Percentiles rank a stretch among this genome's conserved stretches.
Conservation (phyloP, 2,113 vertebrate genomes). For the Eubucco bourcierii region DNA sequence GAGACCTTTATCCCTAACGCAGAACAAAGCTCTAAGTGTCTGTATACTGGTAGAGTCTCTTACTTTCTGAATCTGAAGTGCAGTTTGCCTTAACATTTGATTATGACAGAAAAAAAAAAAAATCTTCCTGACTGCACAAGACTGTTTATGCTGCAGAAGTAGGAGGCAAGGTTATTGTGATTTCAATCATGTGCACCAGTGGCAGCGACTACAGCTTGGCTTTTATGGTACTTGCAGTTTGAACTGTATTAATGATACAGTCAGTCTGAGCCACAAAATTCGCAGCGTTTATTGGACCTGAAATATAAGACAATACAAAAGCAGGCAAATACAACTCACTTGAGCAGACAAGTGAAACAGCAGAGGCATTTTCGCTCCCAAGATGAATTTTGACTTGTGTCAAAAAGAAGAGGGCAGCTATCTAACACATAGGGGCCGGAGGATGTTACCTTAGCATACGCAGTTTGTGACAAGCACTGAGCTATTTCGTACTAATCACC, state of each 20-base stretch:
- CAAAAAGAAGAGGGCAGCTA: neutral
- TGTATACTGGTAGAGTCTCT: neutral
- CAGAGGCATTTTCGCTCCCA: neutral
- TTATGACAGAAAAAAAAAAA: neutral
- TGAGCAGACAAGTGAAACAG: neutral
- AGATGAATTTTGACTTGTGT: neutral
- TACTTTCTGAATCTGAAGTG: neutral
- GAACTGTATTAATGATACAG: neutral
- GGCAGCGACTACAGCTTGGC: neutral
- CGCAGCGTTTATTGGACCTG: neutral
- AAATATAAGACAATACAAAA: neutral
- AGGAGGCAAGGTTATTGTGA: neutral
- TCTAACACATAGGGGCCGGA: neutral
- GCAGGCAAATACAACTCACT: neutral
- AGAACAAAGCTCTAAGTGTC: neutral
- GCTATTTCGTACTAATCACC: neutral
- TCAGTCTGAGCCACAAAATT: neutral
- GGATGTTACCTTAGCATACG: neutral
- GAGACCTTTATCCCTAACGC: neutral
- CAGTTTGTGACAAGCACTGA: neutral
- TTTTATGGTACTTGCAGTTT: neutral
- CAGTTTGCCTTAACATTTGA: neutral
- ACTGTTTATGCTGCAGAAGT: neutral
- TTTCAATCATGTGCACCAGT: neutral
- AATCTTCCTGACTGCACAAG: neutral